These are phyloP conservation scores for Pherbina coryleti DNA, from an alignment of 2,888 invertebrate species.

Conservation along the genomic window DNA sequence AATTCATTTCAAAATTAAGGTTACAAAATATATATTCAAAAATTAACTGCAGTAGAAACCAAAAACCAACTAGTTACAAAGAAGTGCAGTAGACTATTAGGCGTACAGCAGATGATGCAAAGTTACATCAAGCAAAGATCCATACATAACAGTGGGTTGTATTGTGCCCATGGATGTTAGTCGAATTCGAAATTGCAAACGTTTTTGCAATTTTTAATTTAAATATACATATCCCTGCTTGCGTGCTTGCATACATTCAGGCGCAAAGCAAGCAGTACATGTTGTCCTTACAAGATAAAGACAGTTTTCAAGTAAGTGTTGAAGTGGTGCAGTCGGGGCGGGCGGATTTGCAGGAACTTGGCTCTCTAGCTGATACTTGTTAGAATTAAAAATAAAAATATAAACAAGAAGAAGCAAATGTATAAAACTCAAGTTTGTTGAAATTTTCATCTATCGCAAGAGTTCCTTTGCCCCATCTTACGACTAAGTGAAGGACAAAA, in stretches of 20 bases:
- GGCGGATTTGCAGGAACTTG: not conserved
- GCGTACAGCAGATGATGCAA: not conserved
- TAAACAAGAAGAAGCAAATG: not conserved
- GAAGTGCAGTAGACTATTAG: not conserved
- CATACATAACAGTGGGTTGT: not conserved
- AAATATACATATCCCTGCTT: not conserved
- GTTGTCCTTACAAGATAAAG: too few relatives aligned
- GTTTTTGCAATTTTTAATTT: conserved; percentile 11
- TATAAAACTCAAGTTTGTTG: not conserved
- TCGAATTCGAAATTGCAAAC: too few relatives aligned
- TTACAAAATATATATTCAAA: not conserved
- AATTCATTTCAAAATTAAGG: conserved; percentile 9
- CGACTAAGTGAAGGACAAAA: not conserved
- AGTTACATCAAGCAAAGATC: not conserved
- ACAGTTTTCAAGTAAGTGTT: too few relatives aligned
- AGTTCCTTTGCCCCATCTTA: not conserved
- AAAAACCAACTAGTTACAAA: not conserved
- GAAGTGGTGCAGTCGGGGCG: not conserved
- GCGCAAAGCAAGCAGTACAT: not conserved
- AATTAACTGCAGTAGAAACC: not conserved
- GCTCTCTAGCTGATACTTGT: not conserved
- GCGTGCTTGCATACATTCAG: conserved; percentile 7
- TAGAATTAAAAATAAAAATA: not conserved
- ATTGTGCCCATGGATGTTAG: too few relatives aligned
- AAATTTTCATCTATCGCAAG: not conserved